Evolutionary conservation across 2,888 invertebrate species (phyloP).

Genomic region (Autographa gamma): DNA sequence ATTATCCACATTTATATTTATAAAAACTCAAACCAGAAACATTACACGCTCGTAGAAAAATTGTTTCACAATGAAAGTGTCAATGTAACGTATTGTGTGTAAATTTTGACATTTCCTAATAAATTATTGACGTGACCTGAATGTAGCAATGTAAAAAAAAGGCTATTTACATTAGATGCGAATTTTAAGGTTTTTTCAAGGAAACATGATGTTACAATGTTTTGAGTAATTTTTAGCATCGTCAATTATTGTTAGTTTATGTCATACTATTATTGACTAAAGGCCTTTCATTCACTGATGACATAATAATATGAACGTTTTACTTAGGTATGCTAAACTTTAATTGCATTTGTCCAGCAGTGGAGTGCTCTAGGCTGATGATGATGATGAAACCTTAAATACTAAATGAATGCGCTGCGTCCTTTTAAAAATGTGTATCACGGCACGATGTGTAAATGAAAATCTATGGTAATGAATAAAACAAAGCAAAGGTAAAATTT

Average conservation of each 20-base stretch:
- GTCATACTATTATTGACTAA: neutral
- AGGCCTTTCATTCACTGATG: too few relatives aligned
- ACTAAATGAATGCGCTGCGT: too few relatives aligned
- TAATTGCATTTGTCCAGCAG: too few relatives aligned
- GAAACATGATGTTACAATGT: neutral
- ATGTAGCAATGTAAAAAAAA: neutral
- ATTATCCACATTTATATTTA: neutral
- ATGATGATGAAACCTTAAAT: too few relatives aligned
- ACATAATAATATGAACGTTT: too few relatives aligned
- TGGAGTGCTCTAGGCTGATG: too few relatives aligned
- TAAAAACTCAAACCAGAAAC: conserved; percentile 1
- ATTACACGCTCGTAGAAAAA: neutral
- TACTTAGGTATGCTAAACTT: too few relatives aligned
- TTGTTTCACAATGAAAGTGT: neutral
- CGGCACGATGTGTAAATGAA: too few relatives aligned
- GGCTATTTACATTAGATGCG: neutral
- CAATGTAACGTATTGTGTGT: conserved; percentile 6
- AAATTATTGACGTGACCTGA: neutral
- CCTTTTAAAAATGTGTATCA: too few relatives aligned
- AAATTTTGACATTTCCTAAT: conserved; percentile 6
- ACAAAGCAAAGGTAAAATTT: too few relatives aligned
- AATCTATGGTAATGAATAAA: too few relatives aligned
- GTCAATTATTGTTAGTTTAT: neutral
- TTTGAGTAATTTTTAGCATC: neutral
- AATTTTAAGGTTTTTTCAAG: neutral